Conservation (phyloP, 2,113 vertebrate species). For the Stegastes partitus region DNA sequence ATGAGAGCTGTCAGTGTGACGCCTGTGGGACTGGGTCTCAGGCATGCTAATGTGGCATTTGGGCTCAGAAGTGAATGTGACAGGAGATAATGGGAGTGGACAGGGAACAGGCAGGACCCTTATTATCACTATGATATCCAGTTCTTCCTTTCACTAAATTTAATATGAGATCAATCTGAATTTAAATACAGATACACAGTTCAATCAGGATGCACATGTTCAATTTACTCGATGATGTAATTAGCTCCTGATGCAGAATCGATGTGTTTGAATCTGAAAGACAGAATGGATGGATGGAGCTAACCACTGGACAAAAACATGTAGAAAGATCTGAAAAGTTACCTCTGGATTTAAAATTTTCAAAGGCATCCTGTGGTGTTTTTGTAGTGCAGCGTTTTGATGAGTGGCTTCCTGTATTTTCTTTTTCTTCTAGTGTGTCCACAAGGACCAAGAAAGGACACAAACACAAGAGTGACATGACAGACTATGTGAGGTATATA, state of each 20-base stretch:
- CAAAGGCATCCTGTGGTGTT: background rate
- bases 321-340: background rate
- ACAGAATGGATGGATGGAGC: background rate
- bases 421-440: background rate
- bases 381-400: background rate
- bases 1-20: constrained; percentile 56
- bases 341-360: background rate
- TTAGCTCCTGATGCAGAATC: constrained; percentile 10
- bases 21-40: constrained; percentile 49
- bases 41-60: constrained; percentile 85
- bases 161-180: constrained; percentile 41
- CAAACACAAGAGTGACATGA: background rate
- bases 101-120: constrained; percentile 59
- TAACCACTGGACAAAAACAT: background rate
- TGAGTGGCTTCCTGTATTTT: background rate
- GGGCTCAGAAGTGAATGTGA: constrained; percentile 70
- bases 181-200: constrained; percentile 13
- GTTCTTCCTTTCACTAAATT: constrained; percentile 33
- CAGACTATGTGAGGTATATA: background rate
- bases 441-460: background rate
- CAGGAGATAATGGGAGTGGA: constrained; percentile 73
- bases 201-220: constrained; percentile 22
- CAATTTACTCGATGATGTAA: constrained; percentile 11
- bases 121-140: constrained; percentile 66
- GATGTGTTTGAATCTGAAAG: constrained; percentile 1